Percentiles rank a stretch among this genome's conserved stretches.
phyloP scores from a whole-genome alignment of 2,888 invertebrate genomes.

The Orthosia cruda region DNA sequence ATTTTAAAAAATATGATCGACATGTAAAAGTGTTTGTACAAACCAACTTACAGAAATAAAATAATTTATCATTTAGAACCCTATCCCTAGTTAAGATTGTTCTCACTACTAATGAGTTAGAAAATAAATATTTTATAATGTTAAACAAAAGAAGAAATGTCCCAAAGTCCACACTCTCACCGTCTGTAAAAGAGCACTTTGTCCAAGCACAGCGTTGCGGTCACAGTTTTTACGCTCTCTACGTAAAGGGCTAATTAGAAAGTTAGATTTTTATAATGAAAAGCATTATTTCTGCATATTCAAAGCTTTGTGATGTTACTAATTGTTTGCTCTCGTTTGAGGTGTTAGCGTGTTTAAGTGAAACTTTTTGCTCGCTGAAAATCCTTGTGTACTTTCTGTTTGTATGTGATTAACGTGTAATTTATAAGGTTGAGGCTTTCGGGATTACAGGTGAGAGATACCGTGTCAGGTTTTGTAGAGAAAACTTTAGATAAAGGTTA shows the following conservation, averaged over 20 bases:
- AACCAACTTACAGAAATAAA: too few species aligned
- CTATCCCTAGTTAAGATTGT: too few species aligned
- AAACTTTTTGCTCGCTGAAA: conserved; percentile 35
- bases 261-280: conserved; percentile 80
- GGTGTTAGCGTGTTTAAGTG: conserved; percentile 62
- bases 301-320: conserved; percentile 66
- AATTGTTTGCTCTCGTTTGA: conserved; percentile 66
- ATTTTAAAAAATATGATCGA: too few species aligned
- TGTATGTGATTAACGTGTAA: conserved; percentile 53
- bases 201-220: conserved; percentile 74
- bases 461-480: not conserved
- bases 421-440: conserved; percentile 3
- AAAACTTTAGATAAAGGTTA: not conserved
- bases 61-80: too few species aligned
- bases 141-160: not conserved
- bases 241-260: conserved; percentile 84
- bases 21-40: too few species aligned
- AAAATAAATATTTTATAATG: too few species aligned
- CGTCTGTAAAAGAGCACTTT: conserved; percentile 71
- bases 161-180: conserved; percentile 60
- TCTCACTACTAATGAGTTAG: too few species aligned
- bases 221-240: conserved; percentile 75
- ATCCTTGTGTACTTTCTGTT: conserved; percentile 37
- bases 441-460: not conserved
- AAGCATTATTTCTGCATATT: conserved; percentile 71